Base-by-base conservation (phyloP, 2,888 invertebrate species). In the Penaeus monodon region DNA sequence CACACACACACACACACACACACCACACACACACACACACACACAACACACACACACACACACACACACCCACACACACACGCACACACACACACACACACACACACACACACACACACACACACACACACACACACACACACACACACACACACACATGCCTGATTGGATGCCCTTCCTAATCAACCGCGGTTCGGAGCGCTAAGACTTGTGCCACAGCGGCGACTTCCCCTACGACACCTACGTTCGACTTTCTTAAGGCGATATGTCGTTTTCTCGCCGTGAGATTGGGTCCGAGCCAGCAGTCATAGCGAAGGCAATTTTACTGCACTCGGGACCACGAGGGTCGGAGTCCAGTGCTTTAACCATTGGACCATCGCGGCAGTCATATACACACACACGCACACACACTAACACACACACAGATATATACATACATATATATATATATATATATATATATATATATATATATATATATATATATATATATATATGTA, bases 391-490 rank as follows among this genome's bases (percentile, higher is more conserved):
- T 7, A 76, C 76, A 76, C 38, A 76, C 76, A 76, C 38, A 76
- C 76, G 33, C 38, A 76, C 38, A 76, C 38, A 76, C 76, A 76
- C 38, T 44, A 12, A 76, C 7, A 76, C 38, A 33, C 2, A 76
- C 38, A 33, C 7, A 76, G 7, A 76, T n/a, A 76, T 44, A 76
- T n/a, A 76, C 38, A 76, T n/a, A 76, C 38, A 76, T n/a, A 76
- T 44, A 76, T n/a, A 76, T 44, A 76, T n/a, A 33, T 17, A 33
- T n/a, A 76, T 44, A 76, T n/a, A 76, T 44, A 76, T n/a, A 76
- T 44, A 76, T n/a, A 76, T 44, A 76, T 44, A 76, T n/a, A 76
- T 44, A 76, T n/a, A 33, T n/a, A 76, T 49, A 33, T 49, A 76
- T 49, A 76, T n/a, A 76, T 24, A 29, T 7, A 29, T 24, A 76